A percentile compares a stretch with the other conserved stretches of the same genome.
Conservation (phyloP, 2,888 invertebrate genomes). For the Phaonia tiefii region DNA sequence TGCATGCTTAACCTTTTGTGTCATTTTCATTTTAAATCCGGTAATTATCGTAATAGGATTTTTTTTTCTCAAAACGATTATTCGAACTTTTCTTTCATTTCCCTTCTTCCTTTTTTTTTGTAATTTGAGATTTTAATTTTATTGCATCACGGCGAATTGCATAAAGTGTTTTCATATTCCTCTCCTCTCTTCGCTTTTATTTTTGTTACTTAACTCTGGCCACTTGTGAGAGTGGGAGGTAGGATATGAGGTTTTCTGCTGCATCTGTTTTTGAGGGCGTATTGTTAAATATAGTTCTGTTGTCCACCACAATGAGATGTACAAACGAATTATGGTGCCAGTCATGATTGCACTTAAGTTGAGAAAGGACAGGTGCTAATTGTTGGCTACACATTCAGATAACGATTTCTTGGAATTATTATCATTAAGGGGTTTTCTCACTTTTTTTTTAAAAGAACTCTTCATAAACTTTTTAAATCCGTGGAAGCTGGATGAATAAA, state of each 20-base stretch:
- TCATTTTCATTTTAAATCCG: background rate
- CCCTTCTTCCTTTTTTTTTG: conserved; percentile 7
- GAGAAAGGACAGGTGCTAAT: conserved; percentile 19
- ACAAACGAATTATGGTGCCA: background rate
- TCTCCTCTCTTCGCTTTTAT: background rate
- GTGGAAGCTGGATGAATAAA: too few species aligned
- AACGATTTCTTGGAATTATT: too few species aligned
- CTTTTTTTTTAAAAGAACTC: too few species aligned
- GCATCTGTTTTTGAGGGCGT: too few species aligned
- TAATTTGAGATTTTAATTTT: conserved; percentile 35
- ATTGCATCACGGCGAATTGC: conserved; percentile 20
- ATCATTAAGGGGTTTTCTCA: too few species aligned
- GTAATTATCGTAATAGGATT: conserved; percentile 34
- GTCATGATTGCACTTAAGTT: background rate
- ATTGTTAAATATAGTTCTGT: too few species aligned
- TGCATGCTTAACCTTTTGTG: background rate
- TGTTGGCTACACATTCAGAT: too few species aligned
- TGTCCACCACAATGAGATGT: too few species aligned
- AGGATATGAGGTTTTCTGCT: background rate
- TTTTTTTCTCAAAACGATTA: background rate
- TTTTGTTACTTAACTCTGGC: background rate
- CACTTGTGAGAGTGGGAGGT: background rate
- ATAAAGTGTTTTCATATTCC: background rate
- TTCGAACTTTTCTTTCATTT: background rate
- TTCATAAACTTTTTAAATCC: too few species aligned